Evolutionary conservation across 1,140 invertebrate species (phyloP).

Genomic region (Apis florea): DNA sequence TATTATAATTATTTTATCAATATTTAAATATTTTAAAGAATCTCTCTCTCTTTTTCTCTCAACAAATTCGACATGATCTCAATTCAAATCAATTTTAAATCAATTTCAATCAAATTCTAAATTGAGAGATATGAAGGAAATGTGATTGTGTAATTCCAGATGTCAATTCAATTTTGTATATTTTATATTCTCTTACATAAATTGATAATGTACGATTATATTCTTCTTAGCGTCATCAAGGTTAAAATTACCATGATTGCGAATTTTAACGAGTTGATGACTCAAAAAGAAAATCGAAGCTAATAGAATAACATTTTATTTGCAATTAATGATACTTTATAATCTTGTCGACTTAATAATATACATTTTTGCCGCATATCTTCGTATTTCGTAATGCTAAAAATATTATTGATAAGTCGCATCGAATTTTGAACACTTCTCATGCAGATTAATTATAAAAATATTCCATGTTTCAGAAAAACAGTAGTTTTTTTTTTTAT

Average conservation of each 20-base stretch:
- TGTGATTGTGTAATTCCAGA: background rate
- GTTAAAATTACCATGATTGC: background rate
- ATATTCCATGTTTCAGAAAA: no score
- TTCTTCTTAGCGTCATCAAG: background rate
- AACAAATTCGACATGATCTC: no score
- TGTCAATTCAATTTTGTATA: background rate
- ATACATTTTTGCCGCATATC: background rate
- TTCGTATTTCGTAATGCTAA: background rate
- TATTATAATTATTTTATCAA: no score
- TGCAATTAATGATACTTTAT: background rate
- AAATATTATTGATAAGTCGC: background rate
- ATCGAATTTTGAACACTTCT: no score
- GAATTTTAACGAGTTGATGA: slow-evolving; percentile 4
- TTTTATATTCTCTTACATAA: background rate
- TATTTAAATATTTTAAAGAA: no score
- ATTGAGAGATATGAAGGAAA: no score
- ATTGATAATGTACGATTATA: background rate
- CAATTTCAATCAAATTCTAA: background rate
- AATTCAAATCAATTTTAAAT: no score
- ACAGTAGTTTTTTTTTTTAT: no score
- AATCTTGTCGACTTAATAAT: background rate
- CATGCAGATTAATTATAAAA: no score
- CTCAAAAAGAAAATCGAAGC: background rate
- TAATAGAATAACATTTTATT: background rate
- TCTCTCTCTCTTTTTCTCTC: no score